Conservation (phyloP, 2,113 vertebrate species). For the Cyanistes caeruleus region DNA sequence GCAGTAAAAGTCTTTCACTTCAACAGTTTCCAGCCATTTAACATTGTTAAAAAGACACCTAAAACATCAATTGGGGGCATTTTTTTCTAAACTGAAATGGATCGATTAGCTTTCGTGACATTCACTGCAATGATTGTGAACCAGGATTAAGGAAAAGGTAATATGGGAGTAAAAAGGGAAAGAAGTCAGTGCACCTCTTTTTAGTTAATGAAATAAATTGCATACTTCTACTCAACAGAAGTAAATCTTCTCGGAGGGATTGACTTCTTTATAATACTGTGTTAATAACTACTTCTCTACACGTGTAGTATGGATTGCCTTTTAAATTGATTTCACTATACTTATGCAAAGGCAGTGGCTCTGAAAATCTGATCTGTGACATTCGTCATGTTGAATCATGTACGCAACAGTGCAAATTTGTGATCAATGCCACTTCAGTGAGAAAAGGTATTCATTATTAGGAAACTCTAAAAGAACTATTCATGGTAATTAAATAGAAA, state of each 20-base stretch:
- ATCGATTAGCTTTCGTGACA: slow-evolving; percentile 48
- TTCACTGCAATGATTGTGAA: neutral
- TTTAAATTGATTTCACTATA: slow-evolving; percentile 63
- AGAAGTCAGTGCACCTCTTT: neutral
- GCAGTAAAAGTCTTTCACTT: slow-evolving; percentile 65
- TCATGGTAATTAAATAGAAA: slow-evolving; percentile 57
- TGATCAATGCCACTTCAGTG: slow-evolving; percentile 58
- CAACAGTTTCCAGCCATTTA: slow-evolving; percentile 66
- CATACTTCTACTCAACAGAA: neutral
- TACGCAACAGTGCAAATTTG: slow-evolving; percentile 16
- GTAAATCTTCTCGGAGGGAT: slow-evolving; percentile 18
- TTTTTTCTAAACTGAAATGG: slow-evolving; percentile 66
- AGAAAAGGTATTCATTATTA: slow-evolving; percentile 64
- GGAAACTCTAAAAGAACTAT: slow-evolving; percentile 43
- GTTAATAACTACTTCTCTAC: slow-evolving; percentile 56
- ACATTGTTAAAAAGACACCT: slow-evolving; percentile 67
- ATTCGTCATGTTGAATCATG: slow-evolving; percentile 54
- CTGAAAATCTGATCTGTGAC: neutral
- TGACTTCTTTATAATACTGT: slow-evolving; percentile 25
- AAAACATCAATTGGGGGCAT: slow-evolving; percentile 46
- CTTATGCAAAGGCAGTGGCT: slow-evolving; percentile 47
- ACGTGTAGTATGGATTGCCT: slow-evolving; percentile 59
- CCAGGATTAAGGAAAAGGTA: neutral
- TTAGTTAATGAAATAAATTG: slow-evolving; percentile 60
- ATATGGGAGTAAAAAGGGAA: neutral